Evolutionary conservation across 2,888 invertebrate species (phyloP).

Genomic region (Hedychridium roseum): DNA sequence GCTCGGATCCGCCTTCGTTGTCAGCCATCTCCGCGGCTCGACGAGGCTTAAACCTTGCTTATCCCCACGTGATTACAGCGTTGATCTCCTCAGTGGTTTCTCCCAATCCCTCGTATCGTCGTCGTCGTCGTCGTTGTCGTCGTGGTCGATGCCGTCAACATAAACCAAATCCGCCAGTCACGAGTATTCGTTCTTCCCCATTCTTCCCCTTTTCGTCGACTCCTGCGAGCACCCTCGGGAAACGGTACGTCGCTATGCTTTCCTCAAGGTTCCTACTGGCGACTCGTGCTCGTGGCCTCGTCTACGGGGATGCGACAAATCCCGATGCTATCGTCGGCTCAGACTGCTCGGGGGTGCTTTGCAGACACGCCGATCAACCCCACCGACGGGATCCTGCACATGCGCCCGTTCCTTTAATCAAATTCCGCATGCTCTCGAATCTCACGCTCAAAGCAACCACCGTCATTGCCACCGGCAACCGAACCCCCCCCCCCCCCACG

Average conservation of each 20-base stretch:
- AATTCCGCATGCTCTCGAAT: conserved; percentile 43
- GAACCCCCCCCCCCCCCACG: not conserved
- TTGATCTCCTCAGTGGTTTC: not conserved
- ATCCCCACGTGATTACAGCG: not conserved
- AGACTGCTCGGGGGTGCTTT: not conserved
- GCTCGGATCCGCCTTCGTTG: conserved; percentile 95
- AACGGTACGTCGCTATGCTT: not conserved
- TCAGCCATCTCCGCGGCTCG: conserved; percentile 76
- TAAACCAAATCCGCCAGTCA: not conserved
- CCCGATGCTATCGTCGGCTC: not conserved
- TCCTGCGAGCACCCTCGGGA: too few relatives aligned
- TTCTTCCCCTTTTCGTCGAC: conserved; percentile 1
- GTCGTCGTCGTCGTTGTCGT: not conserved
- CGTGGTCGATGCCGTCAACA: not conserved
- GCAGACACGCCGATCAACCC: not conserved
- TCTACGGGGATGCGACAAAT: not conserved
- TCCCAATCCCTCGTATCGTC: not conserved
- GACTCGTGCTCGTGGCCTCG: not conserved
- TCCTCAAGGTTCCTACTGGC: not conserved
- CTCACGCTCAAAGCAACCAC: conserved; percentile 1
- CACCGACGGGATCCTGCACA: conserved; percentile 37
- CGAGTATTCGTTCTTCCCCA: not conserved
- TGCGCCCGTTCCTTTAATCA: conserved; percentile 39
- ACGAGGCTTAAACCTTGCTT: conserved; percentile 8
- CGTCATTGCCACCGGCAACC: not conserved